Percentiles rank a stretch among this genome's conserved stretches.
Evolutionary conservation across 2,797 vertebrate genomes (phyloP).

Genomic region (Enteromius paludinosus): DNA sequence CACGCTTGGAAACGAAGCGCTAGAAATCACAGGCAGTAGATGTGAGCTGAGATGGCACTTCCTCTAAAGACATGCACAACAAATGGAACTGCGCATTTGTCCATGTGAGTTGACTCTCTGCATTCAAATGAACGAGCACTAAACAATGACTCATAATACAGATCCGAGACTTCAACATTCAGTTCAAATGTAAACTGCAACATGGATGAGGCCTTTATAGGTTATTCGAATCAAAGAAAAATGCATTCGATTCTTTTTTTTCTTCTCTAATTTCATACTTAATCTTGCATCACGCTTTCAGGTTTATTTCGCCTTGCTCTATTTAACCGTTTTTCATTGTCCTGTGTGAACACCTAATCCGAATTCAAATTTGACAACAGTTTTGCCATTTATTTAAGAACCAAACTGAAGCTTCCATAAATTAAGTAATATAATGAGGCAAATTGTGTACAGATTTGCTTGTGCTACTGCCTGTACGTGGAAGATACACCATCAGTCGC

Average conservation of each 20-base stretch:
- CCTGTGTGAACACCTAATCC: conserved; percentile 4
- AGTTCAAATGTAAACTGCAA: neutral
- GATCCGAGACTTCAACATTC: neutral
- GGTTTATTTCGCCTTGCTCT: neutral
- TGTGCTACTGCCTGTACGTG: neutral
- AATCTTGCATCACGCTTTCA: neutral
- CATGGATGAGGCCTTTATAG: neutral
- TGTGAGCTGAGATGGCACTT: conserved; percentile 93
- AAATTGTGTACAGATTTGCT: neutral
- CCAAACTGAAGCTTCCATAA: neutral
- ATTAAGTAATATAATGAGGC: neutral
- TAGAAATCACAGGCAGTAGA: conserved; percentile 93
- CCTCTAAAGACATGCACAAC: conserved; percentile 87
- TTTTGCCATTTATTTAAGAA: neutral
- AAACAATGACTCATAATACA: conserved; percentile 17
- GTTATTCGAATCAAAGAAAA: neutral
- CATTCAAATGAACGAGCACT: conserved; percentile 49
- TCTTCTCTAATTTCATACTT: neutral
- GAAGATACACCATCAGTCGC: neutral
- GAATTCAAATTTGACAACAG: neutral
- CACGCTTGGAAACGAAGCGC: conserved; percentile 85
- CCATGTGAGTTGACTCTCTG: conserved; percentile 71
- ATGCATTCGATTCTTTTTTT: no score
- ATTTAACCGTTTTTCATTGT: neutral
- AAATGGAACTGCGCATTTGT: conserved; percentile 91